Evolutionary conservation across 2,113 vertebrate genomes (phyloP), one percentile per base, ranked within the genome.

Genomic region (Propithecus coquereli): DNA sequence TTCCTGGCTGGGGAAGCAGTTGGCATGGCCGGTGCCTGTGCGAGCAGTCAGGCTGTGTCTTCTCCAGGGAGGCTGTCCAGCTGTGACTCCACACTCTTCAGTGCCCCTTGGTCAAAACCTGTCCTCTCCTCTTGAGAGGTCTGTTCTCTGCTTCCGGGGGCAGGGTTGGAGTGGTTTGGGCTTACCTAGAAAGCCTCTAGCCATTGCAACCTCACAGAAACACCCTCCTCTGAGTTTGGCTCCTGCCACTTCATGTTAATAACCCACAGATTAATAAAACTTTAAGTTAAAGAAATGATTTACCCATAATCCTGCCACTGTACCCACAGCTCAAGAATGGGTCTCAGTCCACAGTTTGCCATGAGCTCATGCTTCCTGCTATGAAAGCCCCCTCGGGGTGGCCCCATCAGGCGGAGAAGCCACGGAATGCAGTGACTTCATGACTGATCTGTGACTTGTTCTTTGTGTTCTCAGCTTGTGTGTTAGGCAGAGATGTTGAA

Each of bases 361-460:
- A 81, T 98, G 96, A 98, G 91, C 96, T 97, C 97, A 97, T 91
- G 90, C 87, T 97, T 97, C 96, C 96, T 97, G 96, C 90, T 61
- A 0, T 76, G 84, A 61, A 90, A 90, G 89, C 92, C 87, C 82
- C 92, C 85, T 59, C 4, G 5, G 90, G 85, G 61, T 83, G 89
- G 76, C 83, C 86, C 87, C 89, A 27, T 57, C 14, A 30, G 83
- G 66, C 88, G 0, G 2, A 90, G 89, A 61, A 52, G 83, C 73
- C 76, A 43, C 23, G 84, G 96, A 97, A 96, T 97, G 82, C 16
- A 23, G n/a, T 98, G 97, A 97, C 83, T 90, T 97, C 96, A 97
- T 71, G 90, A 30, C 83, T 18, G 59, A 40, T 90, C 59, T 10
- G 71, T 77, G 70, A 34, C 86, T 96, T 95, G 86, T 65, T 90